Evolutionary conservation across 2,113 vertebrate genomes (phyloP), one percentile per base, ranked within the genome.

Genomic region (Melanerpes aurifrons): DNA sequence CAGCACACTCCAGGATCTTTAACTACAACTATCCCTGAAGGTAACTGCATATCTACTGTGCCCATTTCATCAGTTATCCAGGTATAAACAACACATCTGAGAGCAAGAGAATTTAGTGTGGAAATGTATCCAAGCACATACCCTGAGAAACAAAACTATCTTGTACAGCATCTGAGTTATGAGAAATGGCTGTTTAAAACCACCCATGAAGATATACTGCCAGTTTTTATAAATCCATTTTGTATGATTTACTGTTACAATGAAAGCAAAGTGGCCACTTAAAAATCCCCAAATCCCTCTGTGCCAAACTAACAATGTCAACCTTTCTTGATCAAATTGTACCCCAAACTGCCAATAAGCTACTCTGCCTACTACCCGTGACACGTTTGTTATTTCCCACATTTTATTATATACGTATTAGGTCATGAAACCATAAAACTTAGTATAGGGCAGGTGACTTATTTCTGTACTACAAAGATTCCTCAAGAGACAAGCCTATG

Each of bases 391-490:
- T 86, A 70, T 18, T 81, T 83, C 64, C 86, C 64, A 2, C 40
- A 62, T 76, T 92, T 92, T 83, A 83, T 68, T 82, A 82, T 80
- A 24, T 28, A 80, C 64, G 72, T 86, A 94, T 76, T 79, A 87
- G 83, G 86, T 79, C 76, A 96, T 16, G 40, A 93, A 94, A 77
- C 22, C 10, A 0, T 75, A 85, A 74, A 73, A 50, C 83, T 74
- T 61, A 57, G 35, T 37, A 66, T 3, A 31, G 15, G 12, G 50
- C 50, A 53, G 22, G 69, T n/a, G 20, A 45, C 78, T 90, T 82
- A 93, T 72, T 94, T 92, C 86, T 89, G 81, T 86, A 68, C 66
- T 53, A n/a, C 48, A 78, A 74, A 71, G 63, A 92, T 73, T 79
- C 59, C 92, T 92, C 90, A 69, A 80, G 88, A 90, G 80, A 86